A percentile compares a stretch with the other conserved stretches of the same genome.
These are phyloP conservation scores for Xiphorhynchus erythropygius DNA, from an alignment of 2,797 vertebrate genomes.

Conservation along the genomic window DNA sequence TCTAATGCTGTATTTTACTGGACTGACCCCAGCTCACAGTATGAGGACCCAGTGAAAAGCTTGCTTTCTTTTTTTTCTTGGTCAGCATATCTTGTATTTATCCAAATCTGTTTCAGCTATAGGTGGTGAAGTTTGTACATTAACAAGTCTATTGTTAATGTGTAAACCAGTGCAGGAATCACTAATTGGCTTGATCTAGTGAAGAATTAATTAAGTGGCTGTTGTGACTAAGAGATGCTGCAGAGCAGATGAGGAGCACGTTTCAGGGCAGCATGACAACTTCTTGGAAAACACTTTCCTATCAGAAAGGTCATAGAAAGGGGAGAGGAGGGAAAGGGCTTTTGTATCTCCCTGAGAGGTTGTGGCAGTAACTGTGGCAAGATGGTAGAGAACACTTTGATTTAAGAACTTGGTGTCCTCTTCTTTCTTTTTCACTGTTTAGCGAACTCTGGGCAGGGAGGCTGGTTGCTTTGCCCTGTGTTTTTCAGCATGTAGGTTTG, in stretches of 20 bases:
- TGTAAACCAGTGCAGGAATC: neutral
- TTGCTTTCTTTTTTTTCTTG: neutral
- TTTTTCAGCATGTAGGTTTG: neutral
- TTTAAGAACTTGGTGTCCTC: neutral
- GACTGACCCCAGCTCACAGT: neutral
- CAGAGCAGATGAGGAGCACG: neutral
- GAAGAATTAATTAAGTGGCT: neutral
- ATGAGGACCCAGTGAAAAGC: neutral
- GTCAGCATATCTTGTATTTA: neutral
- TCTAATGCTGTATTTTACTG: neutral
- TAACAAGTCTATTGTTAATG: neutral
- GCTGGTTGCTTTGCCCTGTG: neutral
- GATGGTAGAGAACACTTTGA: neutral
- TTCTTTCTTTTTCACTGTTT: fast-evolving
- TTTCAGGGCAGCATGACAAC: neutral
- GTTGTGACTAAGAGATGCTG: neutral
- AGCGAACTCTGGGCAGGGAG: neutral
- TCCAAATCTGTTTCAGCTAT: neutral
- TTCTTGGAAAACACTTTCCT: neutral
- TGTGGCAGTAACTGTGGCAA: neutral
- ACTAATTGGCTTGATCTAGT: neutral
- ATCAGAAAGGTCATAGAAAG: neutral
- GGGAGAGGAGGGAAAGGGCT: neutral
- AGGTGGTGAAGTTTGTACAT: neutral
- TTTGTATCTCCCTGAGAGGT: neutral